Base-by-base conservation (phyloP, 2,797 vertebrate species). In the Tapirus indicus region DNA sequence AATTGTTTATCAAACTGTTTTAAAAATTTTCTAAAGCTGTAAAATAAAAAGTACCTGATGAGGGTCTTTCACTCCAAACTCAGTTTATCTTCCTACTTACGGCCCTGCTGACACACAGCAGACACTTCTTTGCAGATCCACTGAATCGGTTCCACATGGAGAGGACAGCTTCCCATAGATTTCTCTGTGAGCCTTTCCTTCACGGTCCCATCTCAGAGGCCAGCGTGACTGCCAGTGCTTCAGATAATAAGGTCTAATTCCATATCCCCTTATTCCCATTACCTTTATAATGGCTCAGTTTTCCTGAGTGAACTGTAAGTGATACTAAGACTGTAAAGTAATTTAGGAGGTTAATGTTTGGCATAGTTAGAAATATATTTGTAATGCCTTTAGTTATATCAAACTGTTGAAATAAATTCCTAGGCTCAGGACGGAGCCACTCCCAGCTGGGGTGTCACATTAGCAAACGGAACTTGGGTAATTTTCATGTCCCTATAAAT, bases 341-440 rank as follows among this genome's bases (percentile, higher is more conserved):
- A 49, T 47, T 64, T 66, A 79, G 20, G 64, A 0, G 1, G 35
- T 38, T 14, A 38, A 20, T n/a, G 17, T 32, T 66, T 14, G 25
- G 38, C 47, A 23, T 66, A 47, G 16, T n/a, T 38, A 41, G 5
- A 74, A 77, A 85, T 27, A 56, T 18, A 64, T 62, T 62, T 56
- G 25, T 64, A 72, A 77, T 21, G 6, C 1, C 1, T 38, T 92
- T 47, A 78, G 14, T 14, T 44, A 5, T 60, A 47, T 35, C 75
- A 49, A 9, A 20, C 23, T 23, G 58, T 78, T 66, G 74, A 78
- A 68, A 52, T 78, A 78, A 66, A 78, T 66, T 90, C 66, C 88
- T 89, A 66, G 25, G 29, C n/a, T 60, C 16, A n/a, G 38, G 38
- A 77, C 2, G 10, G n/a, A 49, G n/a, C 23, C 32, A 25, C 16